phyloP scores from a whole-genome alignment of 1,140 invertebrate genomes.

The Polyergus mexicanus region DNA sequence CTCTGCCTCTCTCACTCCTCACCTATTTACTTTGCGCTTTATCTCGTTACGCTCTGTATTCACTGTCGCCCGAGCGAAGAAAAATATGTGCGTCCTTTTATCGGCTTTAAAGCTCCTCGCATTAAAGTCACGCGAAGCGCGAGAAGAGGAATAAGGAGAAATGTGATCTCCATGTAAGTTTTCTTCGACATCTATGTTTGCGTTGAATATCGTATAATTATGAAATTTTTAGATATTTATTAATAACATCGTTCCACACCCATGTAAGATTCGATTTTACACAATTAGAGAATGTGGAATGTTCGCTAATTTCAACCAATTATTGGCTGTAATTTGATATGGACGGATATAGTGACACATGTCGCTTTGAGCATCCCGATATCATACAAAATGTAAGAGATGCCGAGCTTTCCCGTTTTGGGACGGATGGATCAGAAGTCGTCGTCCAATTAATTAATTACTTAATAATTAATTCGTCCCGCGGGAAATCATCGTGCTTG shows the following conservation, averaged over 20 bases:
- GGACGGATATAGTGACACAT: neutral
- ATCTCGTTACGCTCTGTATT: conserved; percentile 58
- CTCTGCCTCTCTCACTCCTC: neutral
- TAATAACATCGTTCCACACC: neutral
- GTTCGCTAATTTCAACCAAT: neutral
- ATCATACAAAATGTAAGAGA: conserved; percentile 30
- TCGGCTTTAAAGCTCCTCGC: conserved; percentile 47
- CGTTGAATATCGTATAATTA: neutral
- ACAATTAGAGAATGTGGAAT: neutral
- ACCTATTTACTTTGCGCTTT: conserved; percentile 58
- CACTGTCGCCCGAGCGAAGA: conserved; percentile 48
- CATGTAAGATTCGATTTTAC: neutral
- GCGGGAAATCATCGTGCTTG: conserved; percentile 58
- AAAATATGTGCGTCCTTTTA: conserved; percentile 48
- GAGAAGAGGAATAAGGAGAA: neutral
- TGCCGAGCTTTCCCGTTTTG: conserved; percentile 11
- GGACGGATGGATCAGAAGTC: conserved; percentile 26
- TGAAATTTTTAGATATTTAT: neutral
- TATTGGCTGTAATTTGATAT: conserved; percentile 3
- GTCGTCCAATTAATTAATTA: conserved; percentile 64
- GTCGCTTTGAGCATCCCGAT: conserved; percentile 3
- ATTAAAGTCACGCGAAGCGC: conserved; percentile 34
- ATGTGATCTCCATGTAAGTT: neutral
- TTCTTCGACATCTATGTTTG: neutral
- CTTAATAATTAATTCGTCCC: conserved; percentile 64